A percentile compares a stretch with the other conserved stretches of the same genome.
Evolutionary conservation across 2,113 vertebrate genomes (phyloP).

Genomic region (Anguilla rostrata): DNA sequence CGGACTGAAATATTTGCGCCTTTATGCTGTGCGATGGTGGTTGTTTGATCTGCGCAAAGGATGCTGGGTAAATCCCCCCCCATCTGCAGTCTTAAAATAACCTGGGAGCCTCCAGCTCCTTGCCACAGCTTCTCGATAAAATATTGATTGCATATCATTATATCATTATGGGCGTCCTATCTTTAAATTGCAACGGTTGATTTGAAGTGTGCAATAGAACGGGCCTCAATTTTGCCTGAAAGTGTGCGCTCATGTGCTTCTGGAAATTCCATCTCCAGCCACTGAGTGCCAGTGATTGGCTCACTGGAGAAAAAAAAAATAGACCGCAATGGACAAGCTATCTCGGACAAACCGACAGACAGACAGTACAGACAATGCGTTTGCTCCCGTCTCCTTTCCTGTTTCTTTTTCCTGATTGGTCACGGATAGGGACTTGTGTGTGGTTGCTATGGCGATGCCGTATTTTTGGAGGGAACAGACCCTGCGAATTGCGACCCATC

Average conservation of each 20-base stretch:
- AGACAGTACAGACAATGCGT: not conserved
- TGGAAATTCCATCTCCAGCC: too few species aligned
- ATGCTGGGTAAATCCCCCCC: not conserved
- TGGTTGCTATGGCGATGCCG: constrained; percentile 23
- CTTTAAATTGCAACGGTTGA: not conserved
- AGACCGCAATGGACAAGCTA: not conserved
- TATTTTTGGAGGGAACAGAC: constrained; percentile 21
- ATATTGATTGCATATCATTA: not conserved
- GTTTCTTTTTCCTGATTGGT: constrained; percentile 17
- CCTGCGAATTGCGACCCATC: constrained; percentile 19
- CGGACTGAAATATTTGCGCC: not conserved
- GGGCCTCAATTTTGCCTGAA: not conserved
- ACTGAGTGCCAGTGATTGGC: not conserved
- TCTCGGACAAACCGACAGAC: not conserved
- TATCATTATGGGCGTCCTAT: not conserved
- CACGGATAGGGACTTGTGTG: constrained; percentile 15
- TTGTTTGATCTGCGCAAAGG: not conserved
- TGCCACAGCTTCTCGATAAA: not conserved
- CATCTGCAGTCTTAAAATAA: not conserved
- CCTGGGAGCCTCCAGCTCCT: not conserved
- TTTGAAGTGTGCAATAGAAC: not conserved
- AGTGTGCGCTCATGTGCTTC: too few species aligned
- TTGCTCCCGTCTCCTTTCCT: not conserved
- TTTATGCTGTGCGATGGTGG: not conserved
- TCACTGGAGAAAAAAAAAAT: not conserved